These are phyloP conservation scores for Falco rusticolus DNA, from an alignment of 2,797 vertebrate species.

Conservation along the genomic window DNA sequence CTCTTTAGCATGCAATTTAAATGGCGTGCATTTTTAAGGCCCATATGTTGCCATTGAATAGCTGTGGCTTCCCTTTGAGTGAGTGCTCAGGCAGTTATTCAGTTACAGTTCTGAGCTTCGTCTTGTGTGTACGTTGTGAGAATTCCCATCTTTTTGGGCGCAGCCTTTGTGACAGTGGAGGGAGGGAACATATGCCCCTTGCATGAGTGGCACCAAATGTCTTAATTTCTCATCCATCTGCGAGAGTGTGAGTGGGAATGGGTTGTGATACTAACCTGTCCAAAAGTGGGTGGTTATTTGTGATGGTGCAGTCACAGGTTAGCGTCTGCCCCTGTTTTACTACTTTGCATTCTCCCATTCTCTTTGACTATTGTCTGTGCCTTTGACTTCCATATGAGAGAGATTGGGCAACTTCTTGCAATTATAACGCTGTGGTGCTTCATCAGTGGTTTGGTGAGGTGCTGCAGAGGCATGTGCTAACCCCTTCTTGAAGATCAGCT, in stretches of 20 bases:
- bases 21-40: background rate
- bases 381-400: background rate
- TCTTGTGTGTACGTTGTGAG: fast-evolving
- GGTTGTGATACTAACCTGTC: too few relatives aligned
- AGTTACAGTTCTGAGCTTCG: background rate
- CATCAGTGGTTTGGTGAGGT: background rate
- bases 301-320: background rate
- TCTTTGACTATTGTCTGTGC: background rate
- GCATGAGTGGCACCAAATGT: background rate
- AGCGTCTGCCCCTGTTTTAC: background rate
- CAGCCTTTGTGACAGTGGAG: background rate
- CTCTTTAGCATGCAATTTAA: background rate
- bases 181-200: background rate
- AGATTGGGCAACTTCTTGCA: background rate
- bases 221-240: background rate
- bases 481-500: background rate
- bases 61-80: background rate
- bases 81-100: background rate
- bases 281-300: background rate
- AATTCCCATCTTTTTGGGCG: background rate
- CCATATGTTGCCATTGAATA: background rate
- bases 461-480: background rate
- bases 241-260: background rate
- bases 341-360: background rate
- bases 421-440: background rate